Evolutionary conservation across 2,113 vertebrate species (phyloP).

Genomic region (Albula goreensis): DNA sequence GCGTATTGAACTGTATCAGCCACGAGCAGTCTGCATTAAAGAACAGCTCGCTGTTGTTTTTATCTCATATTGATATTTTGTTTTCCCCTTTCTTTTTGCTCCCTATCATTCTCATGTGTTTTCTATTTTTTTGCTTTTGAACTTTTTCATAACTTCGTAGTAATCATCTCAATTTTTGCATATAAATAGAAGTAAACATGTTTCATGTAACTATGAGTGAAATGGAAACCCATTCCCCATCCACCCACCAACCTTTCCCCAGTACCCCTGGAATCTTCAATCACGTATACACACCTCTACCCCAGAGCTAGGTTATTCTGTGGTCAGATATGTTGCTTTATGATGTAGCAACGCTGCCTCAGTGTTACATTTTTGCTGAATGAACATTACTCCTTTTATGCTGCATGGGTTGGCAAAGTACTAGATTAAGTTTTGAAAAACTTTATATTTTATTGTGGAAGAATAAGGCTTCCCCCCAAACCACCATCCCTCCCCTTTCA

Average conservation of each 20-base stretch:
- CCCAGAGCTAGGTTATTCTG: neutral
- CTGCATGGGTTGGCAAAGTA: neutral
- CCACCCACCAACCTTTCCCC: neutral
- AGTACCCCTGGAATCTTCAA: no score
- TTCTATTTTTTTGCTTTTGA: neutral
- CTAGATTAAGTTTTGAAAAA: neutral
- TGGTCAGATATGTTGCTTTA: neutral
- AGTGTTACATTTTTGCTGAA: neutral
- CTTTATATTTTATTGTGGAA: neutral
- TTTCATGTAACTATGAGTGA: neutral
- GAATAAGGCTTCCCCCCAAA: neutral
- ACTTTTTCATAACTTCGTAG: neutral
- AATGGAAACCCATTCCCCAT: neutral
- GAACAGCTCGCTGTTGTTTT: neutral
- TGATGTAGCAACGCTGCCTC: neutral
- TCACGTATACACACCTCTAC: no score
- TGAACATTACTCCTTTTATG: neutral
- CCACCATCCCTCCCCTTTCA: neutral
- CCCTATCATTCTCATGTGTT: neutral
- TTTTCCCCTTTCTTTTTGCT: neutral
- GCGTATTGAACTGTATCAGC: constrained; percentile 16
- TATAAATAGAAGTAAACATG: no score
- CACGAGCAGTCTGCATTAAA: constrained; percentile 9
- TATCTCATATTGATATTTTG: constrained; percentile 4
- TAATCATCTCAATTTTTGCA: neutral